A percentile compares a stretch with the other conserved stretches of the same genome.
phyloP scores from a whole-genome alignment of 2,113 vertebrate species.

The Sus scrofa region T2T-Sscrofa CM000830.6:112373501-112374000 shows the following conservation, averaged over 20 bases:
- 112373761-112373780: too few species aligned
- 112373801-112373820: too few species aligned
- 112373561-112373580: background rate
- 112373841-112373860: background rate
- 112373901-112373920: background rate
- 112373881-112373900: background rate
- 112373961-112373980: constrained; percentile 22
- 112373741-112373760: too few species aligned
- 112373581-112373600: background rate
- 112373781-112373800: too few species aligned
- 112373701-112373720: too few species aligned
- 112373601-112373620: background rate
- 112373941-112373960: background rate
- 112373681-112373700: too few species aligned
- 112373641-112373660: too few species aligned
- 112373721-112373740: too few species aligned
- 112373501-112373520: background rate
- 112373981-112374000: background rate
- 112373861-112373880: background rate
- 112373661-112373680: too few species aligned
- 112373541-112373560: background rate
- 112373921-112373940: background rate
- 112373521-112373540: background rate
- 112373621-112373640: too few species aligned
- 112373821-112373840: too few species aligned